These are phyloP conservation scores for Helicoverpa armigera DNA, from an alignment of 1,140 invertebrate genomes.

Conservation along the genomic window DNA sequence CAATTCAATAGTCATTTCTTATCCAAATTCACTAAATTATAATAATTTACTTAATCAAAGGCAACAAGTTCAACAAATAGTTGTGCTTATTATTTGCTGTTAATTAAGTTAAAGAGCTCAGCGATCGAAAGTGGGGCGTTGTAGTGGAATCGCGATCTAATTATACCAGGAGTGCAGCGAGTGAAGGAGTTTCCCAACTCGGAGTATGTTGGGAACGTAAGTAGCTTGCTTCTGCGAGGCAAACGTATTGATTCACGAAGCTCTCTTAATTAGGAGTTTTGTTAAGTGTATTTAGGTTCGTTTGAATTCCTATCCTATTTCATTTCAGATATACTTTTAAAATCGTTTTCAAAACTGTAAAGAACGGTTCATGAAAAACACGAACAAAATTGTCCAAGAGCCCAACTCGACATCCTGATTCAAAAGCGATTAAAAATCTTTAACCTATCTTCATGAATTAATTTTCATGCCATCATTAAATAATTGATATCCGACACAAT, in stretches of 20 bases:
- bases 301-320: no score
- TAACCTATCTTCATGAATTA: not conserved
- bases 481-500: not conserved
- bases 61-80: not conserved
- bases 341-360: no score
- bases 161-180: not conserved
- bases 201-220: not conserved
- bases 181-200: not conserved
- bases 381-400: no score
- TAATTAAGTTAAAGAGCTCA: conserved; percentile 11
- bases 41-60: not conserved
- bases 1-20: no score
- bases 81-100: not conserved
- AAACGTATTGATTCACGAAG: no score
- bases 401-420: no score
- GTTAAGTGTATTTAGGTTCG: no score
- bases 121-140: not conserved
- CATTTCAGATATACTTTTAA: no score
- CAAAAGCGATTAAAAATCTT: no score
- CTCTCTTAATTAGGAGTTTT: no score
- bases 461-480: not conserved
- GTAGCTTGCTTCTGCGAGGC: not conserved
- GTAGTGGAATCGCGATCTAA: not conserved
- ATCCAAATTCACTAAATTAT: not conserved
- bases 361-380: no score